Base-by-base conservation (phyloP, 2,113 vertebrate genomes). In the Chiloscyllium plagiosum region DNA sequence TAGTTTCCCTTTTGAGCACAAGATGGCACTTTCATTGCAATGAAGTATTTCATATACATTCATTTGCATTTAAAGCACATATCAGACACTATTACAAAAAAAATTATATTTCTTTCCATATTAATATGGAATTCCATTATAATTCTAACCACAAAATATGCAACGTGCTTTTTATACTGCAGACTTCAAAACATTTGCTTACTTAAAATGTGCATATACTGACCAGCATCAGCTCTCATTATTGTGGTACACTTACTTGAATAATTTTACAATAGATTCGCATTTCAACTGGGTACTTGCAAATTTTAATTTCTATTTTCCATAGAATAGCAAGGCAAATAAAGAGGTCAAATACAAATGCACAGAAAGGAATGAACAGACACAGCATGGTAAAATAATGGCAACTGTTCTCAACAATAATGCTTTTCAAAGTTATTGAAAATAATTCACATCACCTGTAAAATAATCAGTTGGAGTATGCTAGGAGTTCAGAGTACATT, bases 311-410 rank as follows among this genome's bases (percentile, higher is more conserved):
- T 93, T 93, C n/a, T 20, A 17, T 83, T 37, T 83, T 66, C 89
- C 61, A 93, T 66, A 66, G 37, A 93, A 93, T 93, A 66, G 52
- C 86, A 95, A 95, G 94, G 69, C 37, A 95, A 93, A 24, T 33
- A 68, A 72, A 26, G 94, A 52, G 37, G 37, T 47, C 13, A 19
- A 24, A 3, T 12, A 94, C 65, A 3, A 69, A 94, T 69, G 52
- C 70, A 47, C 19, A 69, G 66, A 94, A 20, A 68, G 66, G 92
- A 70, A 94, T 90, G 52, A 90, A 26, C 8, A 65, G 52, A 17
- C 26, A 4, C 26, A 90, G 33, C 12, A 8, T 37, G 66, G 22
- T 42, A 61, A 56, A 61, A 90, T 90, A 90, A 26, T 90, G 87
- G 65, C 29, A 68, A 68, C 42, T 94, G n/a, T 47, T 68, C 61